phyloP scores from a whole-genome alignment of 1,140 invertebrate species.

The Dendrolimus kikuchii region DNA sequence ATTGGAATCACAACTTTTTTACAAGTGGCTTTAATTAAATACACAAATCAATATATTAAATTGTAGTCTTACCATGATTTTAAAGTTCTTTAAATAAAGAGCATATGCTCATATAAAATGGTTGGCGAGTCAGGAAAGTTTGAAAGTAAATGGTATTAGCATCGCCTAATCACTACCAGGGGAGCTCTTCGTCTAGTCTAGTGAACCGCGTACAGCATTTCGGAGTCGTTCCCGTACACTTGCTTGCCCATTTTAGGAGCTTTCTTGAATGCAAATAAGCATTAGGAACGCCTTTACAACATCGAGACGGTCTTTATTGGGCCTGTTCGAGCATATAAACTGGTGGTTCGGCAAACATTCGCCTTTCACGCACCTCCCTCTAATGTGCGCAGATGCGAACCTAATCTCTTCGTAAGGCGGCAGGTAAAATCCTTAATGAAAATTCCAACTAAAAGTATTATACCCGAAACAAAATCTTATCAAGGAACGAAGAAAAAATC shows the following conservation, averaged over 20 bases:
- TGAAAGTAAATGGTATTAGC: constrained; percentile 70
- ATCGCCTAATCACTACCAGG: constrained; percentile 63
- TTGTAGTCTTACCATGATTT: constrained; percentile 38
- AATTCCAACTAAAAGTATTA: constrained; percentile 10
- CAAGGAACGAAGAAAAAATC: constrained; percentile 42
- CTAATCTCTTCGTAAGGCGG: background rate
- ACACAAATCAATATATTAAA: constrained; percentile 6
- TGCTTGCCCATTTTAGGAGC: constrained; percentile 45
- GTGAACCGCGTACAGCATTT: constrained; percentile 33
- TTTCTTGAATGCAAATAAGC: constrained; percentile 68
- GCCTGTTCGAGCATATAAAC: constrained; percentile 48
- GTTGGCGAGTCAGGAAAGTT: constrained; percentile 61
- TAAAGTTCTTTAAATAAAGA: constrained; percentile 57
- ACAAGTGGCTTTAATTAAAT: background rate
- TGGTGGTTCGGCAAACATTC: constrained; percentile 38
- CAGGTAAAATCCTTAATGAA: constrained; percentile 5
- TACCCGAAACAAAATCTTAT: constrained; percentile 37
- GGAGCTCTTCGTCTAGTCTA: constrained; percentile 55
- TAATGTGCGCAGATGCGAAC: constrained; percentile 17
- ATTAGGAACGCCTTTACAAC: constrained; percentile 62
- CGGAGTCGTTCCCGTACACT: constrained; percentile 44
- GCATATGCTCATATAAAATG: constrained; percentile 53
- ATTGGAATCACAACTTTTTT: background rate
- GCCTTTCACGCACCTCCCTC: constrained; percentile 32
- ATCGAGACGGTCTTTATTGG: constrained; percentile 61